These are phyloP conservation scores for Calyptomena viridis DNA, from an alignment of 2,113 vertebrate species.

Conservation along the genomic window DNA sequence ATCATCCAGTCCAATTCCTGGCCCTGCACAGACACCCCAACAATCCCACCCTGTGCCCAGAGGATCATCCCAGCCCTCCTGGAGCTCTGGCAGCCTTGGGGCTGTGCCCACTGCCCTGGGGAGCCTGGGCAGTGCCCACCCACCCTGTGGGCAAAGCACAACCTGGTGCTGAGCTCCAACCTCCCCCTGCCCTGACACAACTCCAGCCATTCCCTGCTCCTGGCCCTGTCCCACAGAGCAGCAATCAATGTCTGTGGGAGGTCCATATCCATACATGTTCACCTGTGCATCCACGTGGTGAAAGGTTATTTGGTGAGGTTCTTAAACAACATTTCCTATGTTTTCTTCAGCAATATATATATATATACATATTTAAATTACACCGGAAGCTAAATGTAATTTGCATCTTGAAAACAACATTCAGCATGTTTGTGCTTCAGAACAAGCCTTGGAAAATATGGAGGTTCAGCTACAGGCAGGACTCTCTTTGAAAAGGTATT, in stretches of 20 bases:
- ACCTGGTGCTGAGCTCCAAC: not conserved
- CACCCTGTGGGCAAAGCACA: not conserved
- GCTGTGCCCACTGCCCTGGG: not conserved
- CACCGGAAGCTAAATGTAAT: not conserved
- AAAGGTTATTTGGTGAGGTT: not conserved
- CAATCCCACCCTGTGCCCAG: not conserved
- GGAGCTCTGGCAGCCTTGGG: not conserved
- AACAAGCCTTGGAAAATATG: not conserved
- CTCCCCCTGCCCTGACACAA: not conserved
- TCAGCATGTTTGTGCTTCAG: not conserved
- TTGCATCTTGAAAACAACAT: not conserved
- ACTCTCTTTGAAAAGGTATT: not conserved
- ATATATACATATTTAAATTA: not conserved
- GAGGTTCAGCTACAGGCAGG: not conserved
- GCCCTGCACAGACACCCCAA: not conserved
- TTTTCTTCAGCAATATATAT: not conserved
- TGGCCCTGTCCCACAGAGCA: not conserved
- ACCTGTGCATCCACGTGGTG: not conserved
- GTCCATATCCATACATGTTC: fast-evolving
- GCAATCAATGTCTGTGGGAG: not conserved
- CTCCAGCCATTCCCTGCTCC: not conserved
- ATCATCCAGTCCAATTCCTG: fast-evolving
- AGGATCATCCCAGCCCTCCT: not conserved
- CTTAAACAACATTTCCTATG: not conserved
- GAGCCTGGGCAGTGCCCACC: not conserved